Evolutionary conservation across 2,113 vertebrate genomes (phyloP).

Genomic region (Tyrannus savana): DNA sequence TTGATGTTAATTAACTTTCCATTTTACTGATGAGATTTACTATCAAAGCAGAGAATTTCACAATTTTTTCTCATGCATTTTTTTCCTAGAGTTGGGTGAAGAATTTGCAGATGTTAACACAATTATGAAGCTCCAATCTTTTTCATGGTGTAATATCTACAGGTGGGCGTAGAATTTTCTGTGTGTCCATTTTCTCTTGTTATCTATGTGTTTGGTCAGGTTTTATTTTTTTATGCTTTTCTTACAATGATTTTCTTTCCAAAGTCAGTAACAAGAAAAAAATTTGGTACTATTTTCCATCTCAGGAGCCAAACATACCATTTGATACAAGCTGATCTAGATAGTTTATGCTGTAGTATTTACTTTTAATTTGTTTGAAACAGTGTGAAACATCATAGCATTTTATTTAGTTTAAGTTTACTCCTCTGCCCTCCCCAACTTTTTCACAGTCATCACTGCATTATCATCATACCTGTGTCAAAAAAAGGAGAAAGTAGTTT

Average conservation of each 20-base stretch:
- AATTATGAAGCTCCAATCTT: background rate
- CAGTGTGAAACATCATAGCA: background rate
- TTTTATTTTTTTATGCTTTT: background rate
- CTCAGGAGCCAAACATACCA: background rate
- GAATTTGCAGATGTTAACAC: background rate
- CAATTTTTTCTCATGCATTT: background rate
- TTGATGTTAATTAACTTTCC: background rate
- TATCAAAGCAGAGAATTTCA: background rate
- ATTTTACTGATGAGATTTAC: background rate
- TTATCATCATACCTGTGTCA: background rate
- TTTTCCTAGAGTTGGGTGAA: background rate
- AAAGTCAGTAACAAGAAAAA: background rate
- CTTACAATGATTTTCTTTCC: background rate
- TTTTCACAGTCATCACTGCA: background rate
- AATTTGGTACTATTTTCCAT: background rate
- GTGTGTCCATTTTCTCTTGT: background rate
- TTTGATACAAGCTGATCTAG: background rate
- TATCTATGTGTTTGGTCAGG: background rate
- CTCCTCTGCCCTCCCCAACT: accelerated
- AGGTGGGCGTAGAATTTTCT: background rate
- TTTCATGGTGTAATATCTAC: background rate
- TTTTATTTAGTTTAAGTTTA: background rate
- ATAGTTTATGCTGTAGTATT: background rate
- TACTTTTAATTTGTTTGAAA: background rate
- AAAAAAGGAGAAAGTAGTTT: background rate